Base-by-base conservation (phyloP, 2,888 invertebrate genomes). In the Tortricodes alternella region DNA sequence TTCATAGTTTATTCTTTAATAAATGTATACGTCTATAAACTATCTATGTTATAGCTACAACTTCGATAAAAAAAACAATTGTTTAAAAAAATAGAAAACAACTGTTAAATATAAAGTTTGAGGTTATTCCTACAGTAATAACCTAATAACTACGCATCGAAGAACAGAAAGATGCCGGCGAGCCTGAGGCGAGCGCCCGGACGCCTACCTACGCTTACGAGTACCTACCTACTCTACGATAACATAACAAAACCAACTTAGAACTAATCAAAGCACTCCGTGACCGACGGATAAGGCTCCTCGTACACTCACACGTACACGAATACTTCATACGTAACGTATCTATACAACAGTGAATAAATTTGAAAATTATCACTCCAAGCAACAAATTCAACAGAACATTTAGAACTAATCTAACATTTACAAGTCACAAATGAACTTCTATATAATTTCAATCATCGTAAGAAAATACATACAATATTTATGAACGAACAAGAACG, bases 301-400 rank as follows among this genome's bases (percentile, higher is more conserved):
- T 76, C 76, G 67, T 82, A 80, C 72, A 81, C 76, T 74, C 76
- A 81, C 79, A 79, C 76, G 73, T 75, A 76, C 74, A 62, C 70
- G 73, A 53, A 29, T 63, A 63, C 55, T 67, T 46, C 53, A 50
- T 51, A 51, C 58, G 67, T 61, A 65, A 79, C 71, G 77, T 81
- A 82, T 78, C 81, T 85, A 85, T 80, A 89, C 83, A 89, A 89
- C 88, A 88, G 80, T 83, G 75, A 87, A 87, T 84, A 85, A 82
- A 85, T 77, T 83, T 74, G 73, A 80, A 85, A 80, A 83, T n/a
- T 74, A 65, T 74, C 70, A 76, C 75, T 70, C 78, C 82, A 83
- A 85, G 82, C 81, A 76, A 83, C 81, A 83, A 82, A 81, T 80
- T 72, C 74, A 88, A 86, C 84, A 82, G 75, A 86, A 84, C 69